Evolutionary conservation across 2,888 invertebrate species (phyloP).

Genomic region (Watsonalla cultraria): DNA sequence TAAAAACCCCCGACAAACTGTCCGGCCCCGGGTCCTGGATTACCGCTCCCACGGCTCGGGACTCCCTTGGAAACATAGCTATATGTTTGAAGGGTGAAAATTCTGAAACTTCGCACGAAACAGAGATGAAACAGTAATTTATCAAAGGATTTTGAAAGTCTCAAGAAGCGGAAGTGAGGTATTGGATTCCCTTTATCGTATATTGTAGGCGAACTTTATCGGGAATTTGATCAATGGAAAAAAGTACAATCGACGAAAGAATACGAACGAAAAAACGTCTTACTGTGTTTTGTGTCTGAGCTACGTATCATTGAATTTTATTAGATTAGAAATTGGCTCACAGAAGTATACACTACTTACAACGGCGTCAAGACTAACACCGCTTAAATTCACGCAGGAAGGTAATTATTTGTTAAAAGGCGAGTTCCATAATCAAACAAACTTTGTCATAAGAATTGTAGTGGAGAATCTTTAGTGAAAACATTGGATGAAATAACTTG

Average conservation of each 20-base stretch:
- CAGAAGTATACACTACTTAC: no score
- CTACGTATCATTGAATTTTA: no score
- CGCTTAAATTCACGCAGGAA: no score
- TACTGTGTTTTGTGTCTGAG: no score
- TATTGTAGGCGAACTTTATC: conserved; percentile 51
- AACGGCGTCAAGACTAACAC: no score
- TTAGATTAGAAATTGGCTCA: no score
- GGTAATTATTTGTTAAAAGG: no score
- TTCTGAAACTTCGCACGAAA: conserved; percentile 58
- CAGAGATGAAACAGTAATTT: conserved; percentile 76
- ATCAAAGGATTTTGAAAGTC: conserved; percentile 72
- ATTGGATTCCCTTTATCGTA: conserved; percentile 59
- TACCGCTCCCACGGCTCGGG: conserved; percentile 51
- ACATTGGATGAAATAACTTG: conserved; percentile 17
- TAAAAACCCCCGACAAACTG: conserved; percentile 68
- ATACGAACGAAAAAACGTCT: conserved; percentile 21
- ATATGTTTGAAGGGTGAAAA: conserved; percentile 45
- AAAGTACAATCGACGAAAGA: conserved; percentile 24
- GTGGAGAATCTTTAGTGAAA: neutral
- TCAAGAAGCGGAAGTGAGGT: conserved; percentile 59
- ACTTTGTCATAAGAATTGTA: no score
- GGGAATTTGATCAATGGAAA: conserved; percentile 21
- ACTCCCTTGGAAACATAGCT: conserved; percentile 17
- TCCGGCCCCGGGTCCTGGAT: conserved; percentile 54
- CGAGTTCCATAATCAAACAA: no score